phyloP scores from a whole-genome alignment of 2,888 invertebrate genomes.

The Callimorpha dominula region DNA sequence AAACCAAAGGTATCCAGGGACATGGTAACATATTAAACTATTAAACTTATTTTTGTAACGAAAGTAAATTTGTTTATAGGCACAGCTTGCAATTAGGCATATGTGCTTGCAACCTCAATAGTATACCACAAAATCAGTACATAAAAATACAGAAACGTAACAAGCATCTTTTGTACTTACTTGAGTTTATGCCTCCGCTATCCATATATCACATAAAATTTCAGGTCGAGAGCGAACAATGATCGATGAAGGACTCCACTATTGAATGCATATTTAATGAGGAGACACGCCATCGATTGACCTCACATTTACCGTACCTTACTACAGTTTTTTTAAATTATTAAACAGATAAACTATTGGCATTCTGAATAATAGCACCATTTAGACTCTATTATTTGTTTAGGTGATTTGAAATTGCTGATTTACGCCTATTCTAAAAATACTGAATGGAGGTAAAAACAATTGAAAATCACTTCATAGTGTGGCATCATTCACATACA shows the following conservation, averaged over 20 bases:
- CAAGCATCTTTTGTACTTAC: background rate
- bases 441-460: background rate
- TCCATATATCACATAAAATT: slow-evolving; percentile 16
- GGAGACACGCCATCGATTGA: slow-evolving; percentile 68
- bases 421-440: background rate
- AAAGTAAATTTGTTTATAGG: background rate
- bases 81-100: no score
- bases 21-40: background rate
- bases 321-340: background rate
- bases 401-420: background rate
- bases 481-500: no score
- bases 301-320: slow-evolving; percentile 39
- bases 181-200: no score
- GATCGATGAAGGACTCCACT: slow-evolving; percentile 43
- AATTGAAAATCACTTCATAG: no score
- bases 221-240: slow-evolving; percentile 44
- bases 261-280: slow-evolving; percentile 68
- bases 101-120: background rate
- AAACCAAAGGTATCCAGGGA: background rate
- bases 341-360: background rate
- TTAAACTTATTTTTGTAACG: background rate
- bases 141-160: background rate
- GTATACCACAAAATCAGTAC: background rate
- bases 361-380: background rate
- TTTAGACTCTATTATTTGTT: background rate